Evolutionary conservation across 2,888 invertebrate species (phyloP).

Genomic region (Melanostoma scalare): DNA sequence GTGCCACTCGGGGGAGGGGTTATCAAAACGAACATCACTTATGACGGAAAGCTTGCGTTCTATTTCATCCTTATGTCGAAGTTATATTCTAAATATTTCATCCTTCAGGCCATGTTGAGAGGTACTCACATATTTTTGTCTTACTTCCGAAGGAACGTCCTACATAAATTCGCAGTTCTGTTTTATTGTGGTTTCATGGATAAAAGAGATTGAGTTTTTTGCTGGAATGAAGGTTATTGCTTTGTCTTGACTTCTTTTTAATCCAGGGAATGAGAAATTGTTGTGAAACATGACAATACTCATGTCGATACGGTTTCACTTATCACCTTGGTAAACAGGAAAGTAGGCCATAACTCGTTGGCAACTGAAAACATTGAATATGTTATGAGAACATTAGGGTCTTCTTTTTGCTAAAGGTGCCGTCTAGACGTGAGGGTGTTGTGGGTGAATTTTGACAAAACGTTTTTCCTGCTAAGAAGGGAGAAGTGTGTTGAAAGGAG

Average conservation of each 20-base stretch:
- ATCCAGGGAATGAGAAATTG: neutral
- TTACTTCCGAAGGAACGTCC: no score
- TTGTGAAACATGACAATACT: conserved; percentile 51
- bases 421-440: no score
- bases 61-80: conserved; percentile 22
- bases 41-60: conserved; percentile 46
- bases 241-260: neutral
- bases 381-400: no score
- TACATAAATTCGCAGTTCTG: no score
- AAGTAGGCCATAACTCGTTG: neutral
- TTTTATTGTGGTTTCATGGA: conserved; percentile 5
- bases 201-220: conserved; percentile 29
- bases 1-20: conserved; percentile 38
- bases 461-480: no score
- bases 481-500: no score
- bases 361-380: no score
- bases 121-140: no score
- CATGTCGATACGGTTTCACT: conserved; percentile 43
- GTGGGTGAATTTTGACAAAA: no score
- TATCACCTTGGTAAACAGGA: conserved; percentile 19
- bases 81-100: conserved; percentile 35
- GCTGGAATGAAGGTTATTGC: conserved; percentile 24
- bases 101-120: neutral
- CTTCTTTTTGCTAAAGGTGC: no score
- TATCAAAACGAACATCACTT: conserved; percentile 41